phyloP scores from a whole-genome alignment of 2,113 vertebrate species.

The Hippotragus niger region DNA sequence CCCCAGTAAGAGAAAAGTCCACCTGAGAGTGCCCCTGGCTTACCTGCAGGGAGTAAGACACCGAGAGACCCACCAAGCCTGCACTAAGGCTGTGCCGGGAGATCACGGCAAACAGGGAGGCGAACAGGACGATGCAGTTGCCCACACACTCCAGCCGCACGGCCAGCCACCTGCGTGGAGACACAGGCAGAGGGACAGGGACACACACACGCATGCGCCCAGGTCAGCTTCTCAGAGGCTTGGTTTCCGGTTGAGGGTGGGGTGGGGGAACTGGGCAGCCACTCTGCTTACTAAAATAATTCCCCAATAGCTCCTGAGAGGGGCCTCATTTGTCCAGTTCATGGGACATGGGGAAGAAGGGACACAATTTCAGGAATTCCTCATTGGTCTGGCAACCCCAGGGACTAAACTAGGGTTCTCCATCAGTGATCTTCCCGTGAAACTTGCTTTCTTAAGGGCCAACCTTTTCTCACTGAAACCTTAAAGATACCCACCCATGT shows the following conservation, averaged over 20 bases:
- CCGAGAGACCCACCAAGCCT: conserved; percentile 92
- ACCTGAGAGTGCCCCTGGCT: neutral
- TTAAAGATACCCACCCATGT: neutral
- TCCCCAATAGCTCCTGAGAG: neutral
- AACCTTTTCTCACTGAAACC: neutral
- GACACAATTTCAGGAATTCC: accelerated
- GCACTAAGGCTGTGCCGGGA: conserved; percentile 89
- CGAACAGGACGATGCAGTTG: conserved; percentile 92
- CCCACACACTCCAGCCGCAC: conserved; percentile 94
- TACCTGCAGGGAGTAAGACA: conserved; percentile 97
- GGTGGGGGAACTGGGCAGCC: accelerated
- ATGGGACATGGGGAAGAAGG: accelerated
- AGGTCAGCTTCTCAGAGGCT: neutral
- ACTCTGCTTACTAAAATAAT: neutral
- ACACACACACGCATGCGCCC: accelerated
- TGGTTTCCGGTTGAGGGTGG: accelerated
- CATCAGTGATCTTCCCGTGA: neutral
- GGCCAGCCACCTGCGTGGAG: conserved; percentile 89
- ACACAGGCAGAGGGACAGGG: neutral
- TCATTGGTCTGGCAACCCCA: no score
- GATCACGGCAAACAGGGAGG: conserved; percentile 91
- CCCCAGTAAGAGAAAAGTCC: neutral
- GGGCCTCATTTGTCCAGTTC: neutral
- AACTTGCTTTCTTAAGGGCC: neutral
- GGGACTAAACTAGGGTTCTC: neutral